Conservation (phyloP, 2,797 vertebrate species). For the Enteromius mattozi region DNA sequence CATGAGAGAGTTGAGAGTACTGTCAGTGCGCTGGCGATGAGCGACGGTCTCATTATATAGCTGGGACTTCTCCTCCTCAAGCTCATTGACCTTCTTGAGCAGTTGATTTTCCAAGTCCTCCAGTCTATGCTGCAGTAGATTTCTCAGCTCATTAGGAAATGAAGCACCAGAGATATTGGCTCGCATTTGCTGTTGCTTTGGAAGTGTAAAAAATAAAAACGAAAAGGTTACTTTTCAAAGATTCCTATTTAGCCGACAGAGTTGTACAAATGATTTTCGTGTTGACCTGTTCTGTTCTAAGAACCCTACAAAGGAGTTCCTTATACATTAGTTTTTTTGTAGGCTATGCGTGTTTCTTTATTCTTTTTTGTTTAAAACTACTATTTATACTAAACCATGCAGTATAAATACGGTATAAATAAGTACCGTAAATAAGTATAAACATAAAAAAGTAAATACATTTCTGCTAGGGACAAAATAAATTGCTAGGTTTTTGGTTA, state of each 20-base stretch:
- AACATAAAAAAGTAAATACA: neutral
- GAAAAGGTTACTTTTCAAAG: neutral
- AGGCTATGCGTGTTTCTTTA: neutral
- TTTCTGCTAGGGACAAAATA: neutral
- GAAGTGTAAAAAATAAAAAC: neutral
- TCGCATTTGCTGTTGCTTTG: slow-evolving; percentile 87
- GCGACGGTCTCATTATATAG: slow-evolving; percentile 92
- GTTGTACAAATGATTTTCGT: neutral
- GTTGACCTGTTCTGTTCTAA: neutral
- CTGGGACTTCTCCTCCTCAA: slow-evolving; percentile 92
- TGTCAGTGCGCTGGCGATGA: slow-evolving; percentile 92
- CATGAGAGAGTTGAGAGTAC: slow-evolving; percentile 86
- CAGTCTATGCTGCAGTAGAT: slow-evolving; percentile 90
- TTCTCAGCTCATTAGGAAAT: slow-evolving; percentile 88
- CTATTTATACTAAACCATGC: neutral
- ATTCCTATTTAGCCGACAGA: neutral
- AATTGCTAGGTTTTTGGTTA: neutral
- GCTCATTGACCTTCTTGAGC: slow-evolving; percentile 89
- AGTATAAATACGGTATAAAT: neutral
- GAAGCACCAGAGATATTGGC: slow-evolving; percentile 84
- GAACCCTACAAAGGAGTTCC: neutral
- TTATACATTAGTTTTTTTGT: neutral
- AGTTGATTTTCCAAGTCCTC: slow-evolving; percentile 92
- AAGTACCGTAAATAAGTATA: no score
- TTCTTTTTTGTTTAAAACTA: neutral